Evolutionary conservation across 1,140 invertebrate genomes (phyloP), one percentile per base, ranked within the genome.

Genomic region (Drusus annulatus): DNA sequence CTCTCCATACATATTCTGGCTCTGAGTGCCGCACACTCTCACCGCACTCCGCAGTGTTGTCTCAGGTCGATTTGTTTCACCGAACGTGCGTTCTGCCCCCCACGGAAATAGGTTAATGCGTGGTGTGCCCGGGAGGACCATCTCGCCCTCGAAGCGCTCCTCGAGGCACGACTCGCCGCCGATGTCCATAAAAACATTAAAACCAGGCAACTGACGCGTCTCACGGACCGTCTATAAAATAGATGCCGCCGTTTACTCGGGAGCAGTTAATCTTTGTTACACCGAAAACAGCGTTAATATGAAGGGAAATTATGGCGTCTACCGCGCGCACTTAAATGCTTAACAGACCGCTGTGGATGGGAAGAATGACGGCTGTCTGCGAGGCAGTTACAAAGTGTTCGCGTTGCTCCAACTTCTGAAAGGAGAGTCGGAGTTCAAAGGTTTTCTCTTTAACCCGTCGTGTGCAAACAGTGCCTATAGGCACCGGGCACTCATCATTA

Each of bases 111-210:
- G 65, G 65, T 50, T 69, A 69, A 69, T 69, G 65, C 65, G 31
- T 69, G 21, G 51, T 50, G 21, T 45, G 51, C 65, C 51, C 16
- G 36, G 36, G 16, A 69, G 23, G 19, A 69, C 31, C 19, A 45
- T 69, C 16, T 45, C 45, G n/a, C 19, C 50, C 23, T 21, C 23
- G 7, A 63, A 56, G 19, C 8, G 54, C n/a, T 56, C 60, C 19
- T 23, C 60, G 19, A 6, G 65, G 65, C 65, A 69, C 36, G 65
- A n/a, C 62, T 28, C 62, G 56, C 15, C 56, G 62, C 62, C 25
- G 62, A 69, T 69, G 65, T 69, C 65, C 65, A 69, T 69, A 69
- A 69, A 63, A 69, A 69, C 65, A 69, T 69, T 69, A 69, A 50
- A 69, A 69, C 62, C 65, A 69, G 51, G 65, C 13, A 69, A 23